Evolutionary conservation across 2,888 invertebrate species (phyloP).

Genomic region (Apamea epomidion): DNA sequence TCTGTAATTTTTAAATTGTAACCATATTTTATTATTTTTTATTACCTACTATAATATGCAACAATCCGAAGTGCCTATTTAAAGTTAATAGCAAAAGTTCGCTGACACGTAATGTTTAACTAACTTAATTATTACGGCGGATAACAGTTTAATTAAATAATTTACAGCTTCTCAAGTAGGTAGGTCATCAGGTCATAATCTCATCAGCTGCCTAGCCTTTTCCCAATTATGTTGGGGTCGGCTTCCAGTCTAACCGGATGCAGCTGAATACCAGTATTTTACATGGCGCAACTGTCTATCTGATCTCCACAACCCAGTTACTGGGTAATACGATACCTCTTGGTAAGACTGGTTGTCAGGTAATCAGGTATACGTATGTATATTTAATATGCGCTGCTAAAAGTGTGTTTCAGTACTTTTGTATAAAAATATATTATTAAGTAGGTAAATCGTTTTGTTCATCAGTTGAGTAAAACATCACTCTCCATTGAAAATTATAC

Average conservation of each 20-base stretch:
- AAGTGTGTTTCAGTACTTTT: neutral
- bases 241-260: too few relatives aligned
- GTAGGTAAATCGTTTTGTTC: neutral
- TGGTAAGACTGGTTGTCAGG: too few relatives aligned
- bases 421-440: neutral
- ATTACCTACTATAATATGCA: conserved; percentile 22
- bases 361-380: neutral
- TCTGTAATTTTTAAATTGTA: conserved; percentile 26
- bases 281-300: too few relatives aligned
- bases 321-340: too few relatives aligned
- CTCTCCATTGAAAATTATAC: neutral
- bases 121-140: conserved; percentile 12
- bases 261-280: too few relatives aligned
- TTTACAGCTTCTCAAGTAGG: neutral
- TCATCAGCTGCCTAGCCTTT: too few relatives aligned
- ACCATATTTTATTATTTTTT: conserved; percentile 20
- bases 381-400: neutral
- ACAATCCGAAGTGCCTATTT: conserved; percentile 49
- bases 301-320: too few relatives aligned
- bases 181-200: neutral
- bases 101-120: conserved; percentile 13
- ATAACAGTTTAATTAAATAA: neutral
- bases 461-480: neutral
- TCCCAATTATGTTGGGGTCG: too few relatives aligned
- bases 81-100: conserved; percentile 47